Evolutionary conservation across 2,888 invertebrate genomes (phyloP).

Genomic region (Catocala nupta): DNA sequence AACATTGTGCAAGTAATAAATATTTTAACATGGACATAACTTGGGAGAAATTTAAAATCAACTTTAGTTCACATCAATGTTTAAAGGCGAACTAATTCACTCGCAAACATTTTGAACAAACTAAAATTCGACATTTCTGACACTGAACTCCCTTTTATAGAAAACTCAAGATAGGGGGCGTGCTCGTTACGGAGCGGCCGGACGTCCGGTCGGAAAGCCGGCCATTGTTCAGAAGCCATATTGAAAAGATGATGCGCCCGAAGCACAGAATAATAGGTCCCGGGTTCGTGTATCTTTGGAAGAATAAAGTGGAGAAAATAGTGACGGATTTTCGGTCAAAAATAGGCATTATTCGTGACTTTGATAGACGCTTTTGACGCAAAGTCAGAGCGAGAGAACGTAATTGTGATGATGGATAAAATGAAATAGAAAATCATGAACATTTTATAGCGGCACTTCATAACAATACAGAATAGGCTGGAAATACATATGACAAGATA

Average conservation of each 20-base stretch:
- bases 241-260: conserved; percentile 81
- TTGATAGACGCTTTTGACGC: conserved; percentile 40
- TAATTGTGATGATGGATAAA: conserved; percentile 26
- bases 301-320: conserved; percentile 60
- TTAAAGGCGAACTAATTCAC: neutral
- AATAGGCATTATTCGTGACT: conserved; percentile 45
- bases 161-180: conserved; percentile 68
- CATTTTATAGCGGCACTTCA: conserved; percentile 1
- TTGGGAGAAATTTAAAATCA: no score
- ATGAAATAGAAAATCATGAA: conserved; percentile 27
- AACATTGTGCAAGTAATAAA: neutral
- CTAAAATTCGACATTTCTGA: conserved; percentile 40
- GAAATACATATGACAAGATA: no score
- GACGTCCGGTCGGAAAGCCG: conserved; percentile 76
- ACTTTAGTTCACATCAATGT: no score
- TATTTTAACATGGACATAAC: neutral
- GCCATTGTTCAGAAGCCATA: conserved; percentile 79
- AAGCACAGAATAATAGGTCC: conserved; percentile 71
- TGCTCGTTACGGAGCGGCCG: conserved; percentile 75
- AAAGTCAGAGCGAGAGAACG: conserved; percentile 16
- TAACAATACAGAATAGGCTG: no score
- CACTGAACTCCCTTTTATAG: conserved; percentile 52
- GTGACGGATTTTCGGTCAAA: conserved; percentile 56
- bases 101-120: conserved; percentile 24
- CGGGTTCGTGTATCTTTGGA: conserved; percentile 52